phyloP scores from a whole-genome alignment of 35 echinoderm and acorn worm species.

The Lytechinus pictus region DNA sequence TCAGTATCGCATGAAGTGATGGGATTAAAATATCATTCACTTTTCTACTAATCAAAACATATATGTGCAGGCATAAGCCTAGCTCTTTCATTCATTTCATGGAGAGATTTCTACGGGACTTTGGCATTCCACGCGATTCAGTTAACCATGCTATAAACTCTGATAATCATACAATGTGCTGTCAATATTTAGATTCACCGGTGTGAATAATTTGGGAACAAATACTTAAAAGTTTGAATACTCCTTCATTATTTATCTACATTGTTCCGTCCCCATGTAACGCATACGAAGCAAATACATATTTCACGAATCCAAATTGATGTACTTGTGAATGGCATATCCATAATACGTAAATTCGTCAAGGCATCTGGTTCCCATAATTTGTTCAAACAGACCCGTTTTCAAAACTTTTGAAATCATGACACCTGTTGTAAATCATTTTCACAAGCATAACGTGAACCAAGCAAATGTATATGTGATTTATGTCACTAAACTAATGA shows the following conservation, averaged over 20 bases:
- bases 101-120: neutral
- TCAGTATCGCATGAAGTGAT: neutral
- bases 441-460: neutral
- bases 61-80: neutral
- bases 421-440: neutral
- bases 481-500: neutral
- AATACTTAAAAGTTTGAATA: neutral
- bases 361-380: neutral
- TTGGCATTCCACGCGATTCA: neutral
- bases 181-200: constrained; percentile 13
- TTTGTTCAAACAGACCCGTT: neutral
- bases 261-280: neutral
- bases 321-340: neutral
- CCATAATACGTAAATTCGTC: neutral
- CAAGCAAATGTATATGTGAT: neutral
- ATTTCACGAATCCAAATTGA: neutral
- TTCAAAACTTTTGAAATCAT: neutral
- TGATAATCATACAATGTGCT: neutral
- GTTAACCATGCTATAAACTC: neutral
- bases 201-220: neutral
- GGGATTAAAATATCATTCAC: neutral
- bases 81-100: neutral
- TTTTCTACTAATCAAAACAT: neutral
- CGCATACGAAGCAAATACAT: neutral
- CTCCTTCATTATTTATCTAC: neutral